Conservation (phyloP, 2,888 invertebrate genomes). For the Xestia rhomboidea region DNA sequence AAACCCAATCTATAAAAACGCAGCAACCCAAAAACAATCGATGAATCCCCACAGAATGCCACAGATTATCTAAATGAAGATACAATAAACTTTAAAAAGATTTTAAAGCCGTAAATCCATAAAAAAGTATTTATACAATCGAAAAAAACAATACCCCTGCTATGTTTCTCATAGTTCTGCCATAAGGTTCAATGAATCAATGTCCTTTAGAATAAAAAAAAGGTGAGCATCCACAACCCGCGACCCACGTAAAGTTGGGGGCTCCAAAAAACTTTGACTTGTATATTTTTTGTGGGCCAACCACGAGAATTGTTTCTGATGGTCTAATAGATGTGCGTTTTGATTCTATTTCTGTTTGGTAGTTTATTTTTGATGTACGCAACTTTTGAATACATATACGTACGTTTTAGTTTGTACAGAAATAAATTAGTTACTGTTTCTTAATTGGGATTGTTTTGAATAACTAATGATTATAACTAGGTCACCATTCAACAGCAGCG, state of each 20-base stretch:
- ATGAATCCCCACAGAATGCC: slow-evolving; percentile 61
- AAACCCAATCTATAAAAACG: slow-evolving; percentile 52
- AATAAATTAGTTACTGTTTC: not conserved
- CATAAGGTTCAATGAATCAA: slow-evolving; percentile 90
- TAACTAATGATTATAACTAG: slow-evolving; percentile 20
- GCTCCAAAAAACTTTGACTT: slow-evolving; percentile 84
- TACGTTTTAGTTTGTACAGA: slow-evolving; percentile 11
- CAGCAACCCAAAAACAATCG: slow-evolving; percentile 59
- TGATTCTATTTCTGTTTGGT: slow-evolving; percentile 76
- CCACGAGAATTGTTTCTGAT: slow-evolving; percentile 83
- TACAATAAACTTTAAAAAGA: slow-evolving; percentile 83
- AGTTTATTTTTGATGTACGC: slow-evolving; percentile 54
- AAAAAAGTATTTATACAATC: slow-evolving; percentile 74
- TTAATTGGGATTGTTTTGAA: slow-evolving; percentile 18
- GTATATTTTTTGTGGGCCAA: slow-evolving; percentile 83
- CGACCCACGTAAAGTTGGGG: slow-evolving; percentile 88
- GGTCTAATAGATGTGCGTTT: slow-evolving; percentile 78
- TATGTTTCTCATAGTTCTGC: slow-evolving; percentile 86
- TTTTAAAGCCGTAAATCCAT: slow-evolving; percentile 72
- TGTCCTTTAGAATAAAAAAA: slow-evolving; percentile 89
- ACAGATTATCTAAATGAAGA: slow-evolving; percentile 85
- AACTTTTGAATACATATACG: slow-evolving; percentile 39
- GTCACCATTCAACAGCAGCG: slow-evolving; percentile 11
- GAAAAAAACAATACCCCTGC: slow-evolving; percentile 86
- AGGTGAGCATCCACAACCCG: slow-evolving; percentile 84